Evolutionary conservation across 2,113 vertebrate genomes (phyloP), one percentile per base, ranked within the genome.

Genomic region (Podiceps cristatus): DNA sequence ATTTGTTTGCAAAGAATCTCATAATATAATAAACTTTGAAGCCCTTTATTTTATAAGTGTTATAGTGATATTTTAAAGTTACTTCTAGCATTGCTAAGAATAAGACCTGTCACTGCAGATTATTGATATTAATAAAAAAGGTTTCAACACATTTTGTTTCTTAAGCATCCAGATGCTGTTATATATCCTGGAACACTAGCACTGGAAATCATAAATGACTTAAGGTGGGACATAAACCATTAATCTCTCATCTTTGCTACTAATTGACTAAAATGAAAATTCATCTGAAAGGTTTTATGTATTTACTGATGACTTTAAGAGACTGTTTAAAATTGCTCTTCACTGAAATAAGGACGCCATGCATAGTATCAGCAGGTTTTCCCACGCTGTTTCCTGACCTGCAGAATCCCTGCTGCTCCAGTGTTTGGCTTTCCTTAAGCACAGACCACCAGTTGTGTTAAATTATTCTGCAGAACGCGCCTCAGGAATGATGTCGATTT

Each of bases 351-450:
- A 81, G 37, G 66, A 64, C 8, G 2, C 52, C 47, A 35, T 33
- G 25, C 47, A 37, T 11, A 45, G 23, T 44, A 74, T 18, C 59
- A 94, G 78, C 63, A 77, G 79, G 75, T 88, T 97, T 97, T 93
- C 90, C 66, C 90, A 86, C 2, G 5, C 84, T 90, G 90, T 90
- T 90, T 94, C 68, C 55, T 93, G 86, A 92, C 64, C 90, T 96
- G 88, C 63, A 92, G 86, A 92, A 94, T 84, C 72, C 82, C 90
- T 84, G 85, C 88, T 63, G 92, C 59, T 90, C 81, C 68, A 68
- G 24, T 71, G 59, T 86, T 95, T 71, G 44, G 18, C 50, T 94
- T 93, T 86, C 93, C 75, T 81, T 91, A 81, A 91, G 64, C 31
- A 86, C 31, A 83, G 90, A 77, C 78, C 68, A 92, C 88, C 86